Percentiles rank a stretch among this genome's conserved stretches.
Evolutionary conservation across 2,113 vertebrate genomes (phyloP).

Genomic region (Conger conger): DNA sequence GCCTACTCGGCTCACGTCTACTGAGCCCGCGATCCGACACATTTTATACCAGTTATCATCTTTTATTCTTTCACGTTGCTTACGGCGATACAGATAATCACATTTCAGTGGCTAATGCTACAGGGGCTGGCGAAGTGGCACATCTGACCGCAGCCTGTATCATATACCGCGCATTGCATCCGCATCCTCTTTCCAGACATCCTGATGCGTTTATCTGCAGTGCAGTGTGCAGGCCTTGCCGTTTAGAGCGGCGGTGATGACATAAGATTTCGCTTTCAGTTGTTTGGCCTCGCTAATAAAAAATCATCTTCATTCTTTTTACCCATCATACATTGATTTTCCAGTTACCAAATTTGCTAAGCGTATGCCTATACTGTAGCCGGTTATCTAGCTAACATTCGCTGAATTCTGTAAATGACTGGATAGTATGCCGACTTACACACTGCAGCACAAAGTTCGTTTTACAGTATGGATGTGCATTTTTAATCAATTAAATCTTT

Average conservation of each 20-base stretch:
- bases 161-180: background rate
- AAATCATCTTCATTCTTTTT: background rate
- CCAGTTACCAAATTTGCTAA: background rate
- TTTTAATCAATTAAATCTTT: too few relatives aligned
- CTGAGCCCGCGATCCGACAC: background rate
- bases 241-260: background rate
- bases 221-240: background rate
- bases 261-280: background rate
- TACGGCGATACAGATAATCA: background rate
- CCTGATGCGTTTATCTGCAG: conserved; percentile 13
- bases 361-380: too few relatives aligned
- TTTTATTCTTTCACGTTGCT: too few relatives aligned
- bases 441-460: too few relatives aligned
- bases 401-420: background rate
- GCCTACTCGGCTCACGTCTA: background rate
- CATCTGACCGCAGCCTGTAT: background rate
- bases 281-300: background rate
- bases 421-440: too few relatives aligned
- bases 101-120: background rate
- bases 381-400: background rate
- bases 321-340: background rate
- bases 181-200: background rate
- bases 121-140: background rate
- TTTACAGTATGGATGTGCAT: too few relatives aligned
- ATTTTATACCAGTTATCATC: too few relatives aligned